These are phyloP conservation scores for Philereme transversata DNA, from an alignment of 2,888 invertebrate species.

Conservation along the genomic window DNA sequence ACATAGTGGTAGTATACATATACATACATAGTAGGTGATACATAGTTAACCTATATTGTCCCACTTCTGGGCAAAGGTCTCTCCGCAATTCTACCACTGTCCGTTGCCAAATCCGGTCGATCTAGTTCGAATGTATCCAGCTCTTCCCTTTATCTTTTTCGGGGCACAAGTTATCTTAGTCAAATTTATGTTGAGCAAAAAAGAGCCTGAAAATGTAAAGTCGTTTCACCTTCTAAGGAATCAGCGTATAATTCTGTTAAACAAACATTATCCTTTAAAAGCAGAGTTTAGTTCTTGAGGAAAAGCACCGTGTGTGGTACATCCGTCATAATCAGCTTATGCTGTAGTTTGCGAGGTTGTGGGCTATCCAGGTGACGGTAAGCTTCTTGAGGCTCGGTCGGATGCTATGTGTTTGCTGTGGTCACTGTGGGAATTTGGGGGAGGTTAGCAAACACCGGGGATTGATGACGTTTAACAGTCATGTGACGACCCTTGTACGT, in stretches of 20 bases:
- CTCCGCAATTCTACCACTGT: too few relatives aligned
- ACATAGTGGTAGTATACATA: too few relatives aligned
- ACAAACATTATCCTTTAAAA: slow-evolving; percentile 29
- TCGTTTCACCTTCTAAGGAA: background rate
- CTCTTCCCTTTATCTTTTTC: too few relatives aligned
- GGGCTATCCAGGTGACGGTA: slow-evolving; percentile 59
- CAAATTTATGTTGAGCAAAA: too few relatives aligned
- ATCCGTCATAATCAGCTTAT: slow-evolving; percentile 68
- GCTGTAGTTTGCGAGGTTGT: slow-evolving; percentile 54
- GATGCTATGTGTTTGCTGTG: slow-evolving; percentile 35
- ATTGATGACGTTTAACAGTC: background rate
- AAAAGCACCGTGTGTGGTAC: slow-evolving; percentile 38
- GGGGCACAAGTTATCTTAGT: too few relatives aligned
- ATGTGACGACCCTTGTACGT: too few relatives aligned
- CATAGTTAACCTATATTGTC: too few relatives aligned
- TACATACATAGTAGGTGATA: too few relatives aligned
- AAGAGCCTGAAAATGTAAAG: background rate
- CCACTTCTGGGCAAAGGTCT: too few relatives aligned
- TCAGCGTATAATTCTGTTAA: slow-evolving; percentile 13
- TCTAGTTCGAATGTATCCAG: too few relatives aligned
- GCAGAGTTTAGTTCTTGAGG: slow-evolving; percentile 31
- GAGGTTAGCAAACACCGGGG: slow-evolving; percentile 1
- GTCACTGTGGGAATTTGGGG: slow-evolving; percentile 1
- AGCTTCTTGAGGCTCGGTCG: slow-evolving; percentile 57
- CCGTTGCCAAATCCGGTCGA: too few relatives aligned